These are phyloP conservation scores for Asteroscopus sphinx DNA, from an alignment of 2,888 invertebrate genomes.

Conservation along the genomic window DNA sequence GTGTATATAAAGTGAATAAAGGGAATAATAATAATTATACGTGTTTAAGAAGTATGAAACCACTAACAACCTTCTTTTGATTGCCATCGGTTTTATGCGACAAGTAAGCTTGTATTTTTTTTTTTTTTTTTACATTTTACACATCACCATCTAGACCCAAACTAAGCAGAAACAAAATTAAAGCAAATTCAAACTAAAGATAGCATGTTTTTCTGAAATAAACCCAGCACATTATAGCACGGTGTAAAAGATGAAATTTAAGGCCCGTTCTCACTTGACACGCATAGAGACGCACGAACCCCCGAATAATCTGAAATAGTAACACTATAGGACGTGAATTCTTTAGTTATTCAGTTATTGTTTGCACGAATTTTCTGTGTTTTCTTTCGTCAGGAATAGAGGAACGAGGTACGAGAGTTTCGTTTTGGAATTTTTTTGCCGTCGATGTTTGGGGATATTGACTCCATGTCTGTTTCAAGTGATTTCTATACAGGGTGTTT, in stretches of 20 bases:
- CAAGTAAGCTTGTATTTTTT: no score
- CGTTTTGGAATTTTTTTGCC: slow-evolving; percentile 3
- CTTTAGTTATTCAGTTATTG: slow-evolving; percentile 29
- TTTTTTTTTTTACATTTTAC: no score
- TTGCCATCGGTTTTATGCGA: no score
- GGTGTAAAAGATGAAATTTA: slow-evolving; percentile 56
- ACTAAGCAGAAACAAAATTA: no score
- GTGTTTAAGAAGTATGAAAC: no score
- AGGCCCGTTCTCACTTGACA: slow-evolving; percentile 69
- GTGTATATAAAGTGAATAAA: no score
- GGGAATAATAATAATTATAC: no score
- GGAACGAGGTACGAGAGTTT: slow-evolving; percentile 11
- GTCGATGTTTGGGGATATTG: slow-evolving; percentile 9
- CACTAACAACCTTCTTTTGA: no score
- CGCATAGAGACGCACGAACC: slow-evolving; percentile 61
- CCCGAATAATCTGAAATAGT: slow-evolving; percentile 62
- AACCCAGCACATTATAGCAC: slow-evolving; percentile 47
- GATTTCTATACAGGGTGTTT: not conserved
- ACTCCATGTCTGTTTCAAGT: not conserved
- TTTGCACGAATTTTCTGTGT: slow-evolving; percentile 28
- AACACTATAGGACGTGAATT: slow-evolving; percentile 34
- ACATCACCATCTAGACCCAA: no score
- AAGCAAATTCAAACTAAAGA: slow-evolving; percentile 8
- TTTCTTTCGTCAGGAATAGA: slow-evolving; percentile 7
- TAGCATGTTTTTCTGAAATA: slow-evolving; percentile 37